phyloP scores from a whole-genome alignment of 1,140 invertebrate species.

The Pemphigus obesinymphae region DNA sequence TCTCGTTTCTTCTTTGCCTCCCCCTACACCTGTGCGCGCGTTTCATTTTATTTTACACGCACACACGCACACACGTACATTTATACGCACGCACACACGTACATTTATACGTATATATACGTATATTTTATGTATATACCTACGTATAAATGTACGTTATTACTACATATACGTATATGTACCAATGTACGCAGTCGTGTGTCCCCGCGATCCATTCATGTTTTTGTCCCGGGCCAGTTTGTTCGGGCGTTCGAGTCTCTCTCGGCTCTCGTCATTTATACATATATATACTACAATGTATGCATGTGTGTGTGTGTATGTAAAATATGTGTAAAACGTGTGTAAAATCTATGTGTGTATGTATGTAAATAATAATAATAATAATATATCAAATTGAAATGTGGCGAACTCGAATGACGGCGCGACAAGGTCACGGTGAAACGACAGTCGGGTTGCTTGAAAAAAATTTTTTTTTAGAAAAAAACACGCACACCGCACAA shows the following conservation, averaged over 20 bases:
- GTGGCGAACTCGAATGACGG: not conserved
- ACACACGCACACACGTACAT: not conserved
- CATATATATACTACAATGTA: too few species aligned
- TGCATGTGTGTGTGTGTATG: too few species aligned
- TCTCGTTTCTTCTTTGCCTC: slow-evolving; percentile 38
- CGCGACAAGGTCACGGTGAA: not conserved
- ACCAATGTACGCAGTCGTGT: not conserved
- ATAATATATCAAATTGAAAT: not conserved
- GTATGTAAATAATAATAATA: not conserved
- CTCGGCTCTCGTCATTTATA: not conserved
- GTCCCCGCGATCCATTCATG: not conserved
- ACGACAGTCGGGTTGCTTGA: not conserved
- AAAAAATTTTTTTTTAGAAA: not conserved
- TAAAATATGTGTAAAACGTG: too few species aligned
- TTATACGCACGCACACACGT: not conserved
- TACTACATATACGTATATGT: not conserved
- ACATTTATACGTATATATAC: not conserved
- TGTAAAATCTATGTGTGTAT: too few species aligned
- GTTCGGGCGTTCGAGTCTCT: not conserved
- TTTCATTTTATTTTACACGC: not conserved
- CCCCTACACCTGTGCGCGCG: slow-evolving; percentile 2
- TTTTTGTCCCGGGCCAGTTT: not conserved
- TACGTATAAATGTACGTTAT: not conserved
- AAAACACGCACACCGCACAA: not conserved
- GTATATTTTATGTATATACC: not conserved